Conservation (phyloP, 2,113 vertebrate species). For the Cyanistes caeruleus region DNA sequence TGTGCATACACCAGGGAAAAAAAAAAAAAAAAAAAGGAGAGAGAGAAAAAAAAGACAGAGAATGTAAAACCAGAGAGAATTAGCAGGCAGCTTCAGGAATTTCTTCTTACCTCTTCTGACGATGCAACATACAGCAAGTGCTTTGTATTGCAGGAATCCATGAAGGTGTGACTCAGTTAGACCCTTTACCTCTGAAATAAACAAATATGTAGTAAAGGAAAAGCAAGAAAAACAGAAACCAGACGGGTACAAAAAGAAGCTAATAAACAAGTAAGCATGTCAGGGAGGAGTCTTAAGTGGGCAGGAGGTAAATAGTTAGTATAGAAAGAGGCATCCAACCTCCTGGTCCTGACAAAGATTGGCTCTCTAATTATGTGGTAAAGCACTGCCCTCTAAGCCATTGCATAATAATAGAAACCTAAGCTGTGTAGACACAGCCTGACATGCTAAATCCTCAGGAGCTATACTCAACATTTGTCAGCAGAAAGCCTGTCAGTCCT, state of each 20-base stretch:
- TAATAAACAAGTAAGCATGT: background rate
- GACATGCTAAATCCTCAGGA: constrained; percentile 71
- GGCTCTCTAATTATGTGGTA: constrained; percentile 42
- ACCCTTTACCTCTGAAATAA: constrained; percentile 5
- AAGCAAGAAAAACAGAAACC: background rate
- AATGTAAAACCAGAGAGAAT: background rate
- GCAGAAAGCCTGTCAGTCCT: constrained; percentile 44
- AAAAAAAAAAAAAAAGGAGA: background rate
- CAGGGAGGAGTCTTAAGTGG: background rate
- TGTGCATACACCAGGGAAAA: background rate
- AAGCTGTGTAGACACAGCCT: constrained; percentile 66
- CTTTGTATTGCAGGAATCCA: constrained; percentile 23
- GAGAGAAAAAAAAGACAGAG: background rate
- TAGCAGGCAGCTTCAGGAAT: constrained; percentile 55
- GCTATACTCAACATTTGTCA: constrained; percentile 61
- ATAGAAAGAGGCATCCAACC: background rate
- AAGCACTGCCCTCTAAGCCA: constrained; percentile 61
- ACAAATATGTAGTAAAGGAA: background rate
- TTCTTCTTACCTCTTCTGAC: constrained; percentile 58
- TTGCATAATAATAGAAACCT: constrained; percentile 72
- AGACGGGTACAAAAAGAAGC: background rate
- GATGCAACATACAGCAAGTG: constrained; percentile 5
- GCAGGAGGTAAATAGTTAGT: background rate
- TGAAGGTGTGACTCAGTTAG: background rate
- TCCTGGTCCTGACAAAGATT: constrained; percentile 34